Evolutionary conservation across 2,797 vertebrate genomes (phyloP).

Genomic region (Diceros bicornis): DNA sequence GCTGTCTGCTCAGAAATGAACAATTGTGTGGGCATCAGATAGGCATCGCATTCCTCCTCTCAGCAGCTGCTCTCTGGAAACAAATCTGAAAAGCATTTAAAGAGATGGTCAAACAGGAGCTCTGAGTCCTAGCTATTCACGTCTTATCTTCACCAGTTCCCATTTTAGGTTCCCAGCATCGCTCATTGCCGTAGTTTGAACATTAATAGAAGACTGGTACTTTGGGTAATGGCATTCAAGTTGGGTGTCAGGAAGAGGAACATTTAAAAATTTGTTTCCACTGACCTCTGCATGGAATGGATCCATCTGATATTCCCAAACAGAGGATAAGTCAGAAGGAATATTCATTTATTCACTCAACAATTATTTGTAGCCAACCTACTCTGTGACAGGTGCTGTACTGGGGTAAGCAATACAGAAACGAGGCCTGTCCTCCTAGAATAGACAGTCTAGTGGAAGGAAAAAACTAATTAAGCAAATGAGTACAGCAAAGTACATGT

Average conservation of each 20-base stretch:
- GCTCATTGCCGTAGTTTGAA: constrained; percentile 14
- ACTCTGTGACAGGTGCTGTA: background rate
- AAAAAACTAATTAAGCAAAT: background rate
- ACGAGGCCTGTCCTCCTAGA: background rate
- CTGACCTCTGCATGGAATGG: background rate
- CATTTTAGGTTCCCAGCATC: background rate
- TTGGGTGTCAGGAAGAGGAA: background rate
- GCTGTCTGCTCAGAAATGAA: constrained; percentile 75
- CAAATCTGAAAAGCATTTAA: constrained; percentile 67
- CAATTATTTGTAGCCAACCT: background rate
- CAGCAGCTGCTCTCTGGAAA: constrained; percentile 66
- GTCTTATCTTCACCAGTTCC: constrained; percentile 4
- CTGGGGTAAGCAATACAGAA: background rate
- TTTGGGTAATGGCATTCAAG: constrained; percentile 37
- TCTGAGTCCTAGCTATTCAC: constrained; percentile 30
- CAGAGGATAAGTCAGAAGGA: constrained; percentile 17
- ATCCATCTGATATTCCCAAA: constrained; percentile 1
- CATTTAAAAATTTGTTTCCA: constrained; percentile 17
- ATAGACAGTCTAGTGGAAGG: background rate
- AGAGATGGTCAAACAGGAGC: constrained; percentile 32
- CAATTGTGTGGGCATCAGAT: constrained; percentile 74
- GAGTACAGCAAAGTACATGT: background rate
- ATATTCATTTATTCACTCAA: constrained; percentile 14
- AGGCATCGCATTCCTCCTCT: constrained; percentile 25
- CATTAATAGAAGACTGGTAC: constrained; percentile 44